Base-by-base conservation (phyloP, 2,113 vertebrate species). In the Rattus rattus region DNA sequence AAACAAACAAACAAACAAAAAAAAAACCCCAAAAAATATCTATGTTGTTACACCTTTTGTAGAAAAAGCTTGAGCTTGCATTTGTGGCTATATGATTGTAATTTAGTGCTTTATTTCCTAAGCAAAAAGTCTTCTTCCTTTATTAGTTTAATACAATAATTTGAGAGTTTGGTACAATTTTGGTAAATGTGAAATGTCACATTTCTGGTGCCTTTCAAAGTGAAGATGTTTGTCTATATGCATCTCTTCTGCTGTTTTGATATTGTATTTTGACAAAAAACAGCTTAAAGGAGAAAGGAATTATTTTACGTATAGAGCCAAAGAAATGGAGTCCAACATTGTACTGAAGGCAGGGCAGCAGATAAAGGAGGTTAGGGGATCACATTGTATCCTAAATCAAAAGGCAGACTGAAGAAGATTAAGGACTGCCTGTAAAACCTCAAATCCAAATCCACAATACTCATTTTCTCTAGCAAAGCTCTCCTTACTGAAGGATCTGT, bases 51-150 rank as follows among this genome's bases (percentile, higher is more conserved):
- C 99, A 17, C 98, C 99, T 96, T 99, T 99, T 97, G 98, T 99
- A 96, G 99, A 99, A 98, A 99, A 99, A 98, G 99, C 99, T 73
- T 99, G 99, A 61, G 99, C 99, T 8, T 99, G 99, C 84, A 99
- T 99, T 30, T 92, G 99, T 99, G 96, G 99, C 99, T 28, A 99
- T 99, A 94, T 99, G 99, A 98, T 98, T 99, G 84, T 99, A 98
- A 99, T 87, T 69, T 54, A 96, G 36, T 67, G 43, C 36, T 86
- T 67, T 79, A 59, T 91, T 98, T 97, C 95, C n/a, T 96, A 79
- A 88, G 17, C 92, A 91, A 98, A 97, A 90, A 96, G 87, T 52
- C 17, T 6, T 93, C 94, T 93, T 98, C 28, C 88, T 97, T 76
- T 3, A 0, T 70, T 93, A 96, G 96, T 90, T 95, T 73, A 73